Evolutionary conservation across 1,140 invertebrate genomes (phyloP).

Genomic region (Ostrea denselamellosa): DNA sequence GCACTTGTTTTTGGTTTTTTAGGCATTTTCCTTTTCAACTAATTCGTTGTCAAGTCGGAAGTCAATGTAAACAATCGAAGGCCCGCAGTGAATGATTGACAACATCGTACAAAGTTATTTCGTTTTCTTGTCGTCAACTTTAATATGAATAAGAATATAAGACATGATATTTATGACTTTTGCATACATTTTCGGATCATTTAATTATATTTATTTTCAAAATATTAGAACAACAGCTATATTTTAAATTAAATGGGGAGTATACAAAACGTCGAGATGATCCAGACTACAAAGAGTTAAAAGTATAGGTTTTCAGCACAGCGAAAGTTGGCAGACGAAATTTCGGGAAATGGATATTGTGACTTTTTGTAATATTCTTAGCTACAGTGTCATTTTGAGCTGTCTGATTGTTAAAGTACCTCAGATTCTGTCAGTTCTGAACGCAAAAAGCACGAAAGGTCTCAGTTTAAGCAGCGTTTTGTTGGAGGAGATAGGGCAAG

Average conservation of each 20-base stretch:
- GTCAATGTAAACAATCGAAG: constrained; percentile 65
- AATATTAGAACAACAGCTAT: too few species aligned
- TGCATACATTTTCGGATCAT: neutral
- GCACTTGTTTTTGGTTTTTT: constrained; percentile 64
- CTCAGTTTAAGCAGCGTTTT: constrained; percentile 58
- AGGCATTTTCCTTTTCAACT: constrained; percentile 62
- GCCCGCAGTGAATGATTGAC: constrained; percentile 54
- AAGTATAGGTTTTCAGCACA: too few species aligned
- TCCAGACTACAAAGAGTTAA: neutral
- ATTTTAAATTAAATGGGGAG: neutral
- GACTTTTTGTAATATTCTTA: constrained; percentile 54
- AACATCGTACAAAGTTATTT: neutral
- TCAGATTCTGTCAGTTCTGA: constrained; percentile 57
- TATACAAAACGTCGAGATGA: neutral
- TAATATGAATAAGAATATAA: too few species aligned
- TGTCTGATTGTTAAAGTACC: constrained; percentile 60
- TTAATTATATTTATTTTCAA: neutral
- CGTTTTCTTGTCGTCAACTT: neutral
- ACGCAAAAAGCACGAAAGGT: constrained; percentile 55
- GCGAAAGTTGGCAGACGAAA: constrained; percentile 38
- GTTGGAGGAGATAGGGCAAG: constrained; percentile 60
- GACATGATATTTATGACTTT: too few species aligned
- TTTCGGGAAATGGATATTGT: neutral
- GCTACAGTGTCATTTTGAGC: constrained; percentile 54
- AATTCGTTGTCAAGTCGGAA: constrained; percentile 70